These are phyloP conservation scores for Liodrosophila aerea DNA, from an alignment of 2,888 invertebrate genomes.

Conservation along the genomic window DNA sequence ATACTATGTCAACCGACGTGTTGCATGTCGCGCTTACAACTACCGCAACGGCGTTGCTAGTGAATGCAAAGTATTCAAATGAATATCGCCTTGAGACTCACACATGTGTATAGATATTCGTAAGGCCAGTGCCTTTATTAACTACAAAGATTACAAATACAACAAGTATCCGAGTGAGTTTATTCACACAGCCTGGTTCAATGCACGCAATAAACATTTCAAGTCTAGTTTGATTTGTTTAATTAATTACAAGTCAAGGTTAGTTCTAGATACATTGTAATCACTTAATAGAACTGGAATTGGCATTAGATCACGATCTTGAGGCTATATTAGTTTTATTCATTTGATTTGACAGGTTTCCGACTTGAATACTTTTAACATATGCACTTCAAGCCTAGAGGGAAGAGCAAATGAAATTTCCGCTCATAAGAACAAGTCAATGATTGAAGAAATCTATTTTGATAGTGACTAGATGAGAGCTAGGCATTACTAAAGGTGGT, in stretches of 20 bases:
- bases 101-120: background rate
- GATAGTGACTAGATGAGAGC: too few relatives aligned
- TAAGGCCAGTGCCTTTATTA: conserved; percentile 17
- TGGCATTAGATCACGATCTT: too few relatives aligned
- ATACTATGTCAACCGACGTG: conserved; percentile 39
- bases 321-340: background rate
- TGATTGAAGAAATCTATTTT: too few relatives aligned
- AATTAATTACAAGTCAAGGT: conserved; percentile 57
- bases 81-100: conserved; percentile 38
- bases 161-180: background rate
- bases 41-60: conserved; percentile 15
- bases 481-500: too few relatives aligned
- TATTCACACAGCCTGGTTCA: conserved; percentile 38
- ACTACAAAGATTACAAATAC: conserved; percentile 8
- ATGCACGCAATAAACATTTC: conserved; percentile 47
- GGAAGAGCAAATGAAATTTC: too few relatives aligned
- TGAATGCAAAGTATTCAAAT: conserved; percentile 32
- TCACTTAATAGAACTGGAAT: too few relatives aligned
- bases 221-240: conserved; percentile 56
- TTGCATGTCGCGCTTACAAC: conserved; percentile 47
- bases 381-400: too few relatives aligned
- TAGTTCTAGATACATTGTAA: background rate
- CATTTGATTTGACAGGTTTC: too few relatives aligned
- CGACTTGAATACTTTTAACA: too few relatives aligned
- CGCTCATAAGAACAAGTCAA: too few relatives aligned